A percentile compares a stretch with the other conserved stretches of the same genome.
Evolutionary conservation across 92 coral and sea anemone species (phyloP).

Genomic region (Isaurus tuberculatus): DNA sequence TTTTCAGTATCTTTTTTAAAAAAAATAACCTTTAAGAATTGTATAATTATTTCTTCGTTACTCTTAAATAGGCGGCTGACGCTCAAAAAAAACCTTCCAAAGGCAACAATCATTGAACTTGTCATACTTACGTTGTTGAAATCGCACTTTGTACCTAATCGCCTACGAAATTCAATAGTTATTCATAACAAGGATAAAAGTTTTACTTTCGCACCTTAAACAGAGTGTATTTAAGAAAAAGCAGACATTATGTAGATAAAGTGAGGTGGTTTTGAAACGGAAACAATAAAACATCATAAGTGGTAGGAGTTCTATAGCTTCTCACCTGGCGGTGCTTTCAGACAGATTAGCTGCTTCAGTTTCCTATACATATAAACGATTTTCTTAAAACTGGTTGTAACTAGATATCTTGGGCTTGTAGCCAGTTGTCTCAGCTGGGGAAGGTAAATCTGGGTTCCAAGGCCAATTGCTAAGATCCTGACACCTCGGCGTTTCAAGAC

Average conservation of each 20-base stretch:
- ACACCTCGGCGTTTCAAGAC: constrained; percentile 13
- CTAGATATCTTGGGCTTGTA: constrained; percentile 1
- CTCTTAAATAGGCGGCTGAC: too few relatives aligned
- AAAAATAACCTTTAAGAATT: too few relatives aligned
- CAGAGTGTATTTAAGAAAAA: not conserved
- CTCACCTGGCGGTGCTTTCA: constrained; percentile 35
- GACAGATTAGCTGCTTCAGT: constrained; percentile 21
- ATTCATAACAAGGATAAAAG: too few relatives aligned
- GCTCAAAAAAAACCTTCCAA: too few relatives aligned
- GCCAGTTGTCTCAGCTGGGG: constrained; percentile 28
- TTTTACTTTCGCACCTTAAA: too few relatives aligned
- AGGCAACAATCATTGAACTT: too few relatives aligned
- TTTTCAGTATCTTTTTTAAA: too few relatives aligned
- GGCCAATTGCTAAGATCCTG: not conserved
- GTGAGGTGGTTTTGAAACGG: not conserved
- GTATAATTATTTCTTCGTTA: too few relatives aligned
- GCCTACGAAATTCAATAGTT: too few relatives aligned
- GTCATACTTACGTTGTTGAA: too few relatives aligned
- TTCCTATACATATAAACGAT: not conserved
- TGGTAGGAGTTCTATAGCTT: not conserved
- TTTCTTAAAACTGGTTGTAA: constrained; percentile 13
- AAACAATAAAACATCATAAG: not conserved
- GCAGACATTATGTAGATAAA: not conserved
- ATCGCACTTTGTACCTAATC: too few relatives aligned
- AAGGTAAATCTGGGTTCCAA: not conserved